A percentile compares a stretch with the other conserved stretches of the same genome.
These are phyloP conservation scores for Mercenaria mercenaria DNA, from an alignment of 1,140 invertebrate genomes.

Conservation along the genomic window DNA sequence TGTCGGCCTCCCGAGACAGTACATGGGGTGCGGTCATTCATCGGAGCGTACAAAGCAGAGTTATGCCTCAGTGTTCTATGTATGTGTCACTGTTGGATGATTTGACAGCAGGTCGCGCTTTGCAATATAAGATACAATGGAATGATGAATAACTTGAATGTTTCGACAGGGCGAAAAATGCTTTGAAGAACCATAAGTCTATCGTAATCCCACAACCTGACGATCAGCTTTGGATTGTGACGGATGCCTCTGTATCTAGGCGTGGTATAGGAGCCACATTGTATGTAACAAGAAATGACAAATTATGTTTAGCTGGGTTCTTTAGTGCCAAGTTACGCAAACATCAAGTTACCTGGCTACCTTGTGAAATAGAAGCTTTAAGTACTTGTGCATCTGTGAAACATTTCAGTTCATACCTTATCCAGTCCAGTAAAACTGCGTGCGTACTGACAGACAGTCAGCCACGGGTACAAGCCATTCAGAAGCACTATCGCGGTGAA, in stretches of 20 bases:
- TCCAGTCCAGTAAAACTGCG: constrained; percentile 59
- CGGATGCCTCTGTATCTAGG: constrained; percentile 60
- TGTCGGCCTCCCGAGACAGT: constrained; percentile 62
- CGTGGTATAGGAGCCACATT: constrained; percentile 57
- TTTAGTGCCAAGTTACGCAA: constrained; percentile 67
- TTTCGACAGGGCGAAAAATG: constrained; percentile 33
- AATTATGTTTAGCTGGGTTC: constrained; percentile 54
- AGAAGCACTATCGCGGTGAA: constrained; percentile 62
- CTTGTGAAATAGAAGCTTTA: constrained; percentile 51
- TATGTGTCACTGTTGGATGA: constrained; percentile 25
- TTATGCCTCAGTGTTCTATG: constrained; percentile 8
- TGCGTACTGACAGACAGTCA: constrained; percentile 71
- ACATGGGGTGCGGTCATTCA: constrained; percentile 52
- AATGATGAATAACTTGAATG: constrained; percentile 19
- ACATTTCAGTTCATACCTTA: constrained; percentile 68
- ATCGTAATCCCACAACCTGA: constrained; percentile 13
- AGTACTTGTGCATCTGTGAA: constrained; percentile 44
- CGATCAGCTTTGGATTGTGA: constrained; percentile 70
- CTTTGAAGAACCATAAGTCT: constrained; percentile 9
- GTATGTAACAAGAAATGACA: constrained; percentile 52
- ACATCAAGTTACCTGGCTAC: constrained; percentile 45
- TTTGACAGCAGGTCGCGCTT: constrained; percentile 22
- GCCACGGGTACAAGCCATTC: constrained; percentile 60
- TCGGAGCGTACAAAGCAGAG: constrained; percentile 67
- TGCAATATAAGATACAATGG: constrained; percentile 53